A percentile compares a stretch with the other conserved stretches of the same genome.
These are phyloP conservation scores for Phaedon cochleariae DNA, from an alignment of 2,888 invertebrate genomes.

Conservation along the genomic window DNA sequence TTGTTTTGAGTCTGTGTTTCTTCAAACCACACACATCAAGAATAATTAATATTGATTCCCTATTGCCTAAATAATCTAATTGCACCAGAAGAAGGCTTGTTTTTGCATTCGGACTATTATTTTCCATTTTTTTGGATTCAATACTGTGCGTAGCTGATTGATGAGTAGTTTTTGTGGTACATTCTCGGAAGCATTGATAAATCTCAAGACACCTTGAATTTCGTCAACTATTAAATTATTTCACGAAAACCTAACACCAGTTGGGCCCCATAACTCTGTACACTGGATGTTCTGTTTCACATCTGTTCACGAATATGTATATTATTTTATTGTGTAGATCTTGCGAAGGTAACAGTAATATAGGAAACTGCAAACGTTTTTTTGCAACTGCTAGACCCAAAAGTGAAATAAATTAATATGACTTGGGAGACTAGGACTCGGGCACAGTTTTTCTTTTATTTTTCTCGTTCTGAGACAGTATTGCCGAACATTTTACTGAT, in stretches of 20 bases:
- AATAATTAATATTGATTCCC: neutral
- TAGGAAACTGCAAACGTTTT: neutral
- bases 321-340: no score
- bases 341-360: neutral
- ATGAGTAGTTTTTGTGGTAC: neutral
- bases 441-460: constrained; percentile 39
- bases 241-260: no score
- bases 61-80: neutral
- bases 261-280: no score
- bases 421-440: constrained; percentile 35
- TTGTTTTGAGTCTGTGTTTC: no score
- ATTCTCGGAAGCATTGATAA: constrained; percentile 25
- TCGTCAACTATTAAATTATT: constrained; percentile 15
- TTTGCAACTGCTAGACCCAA: neutral
- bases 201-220: constrained; percentile 8
- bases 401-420: neutral
- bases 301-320: no score
- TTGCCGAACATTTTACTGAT: constrained; percentile 38
- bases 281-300: no score
- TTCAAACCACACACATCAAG: no score
- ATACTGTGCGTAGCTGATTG: neutral
- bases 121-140: neutral
- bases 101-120: neutral
- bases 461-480: constrained; percentile 41
- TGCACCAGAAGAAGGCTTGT: neutral